Conservation (phyloP, 2,113 vertebrate species). For the Pavo muticus region DNA sequence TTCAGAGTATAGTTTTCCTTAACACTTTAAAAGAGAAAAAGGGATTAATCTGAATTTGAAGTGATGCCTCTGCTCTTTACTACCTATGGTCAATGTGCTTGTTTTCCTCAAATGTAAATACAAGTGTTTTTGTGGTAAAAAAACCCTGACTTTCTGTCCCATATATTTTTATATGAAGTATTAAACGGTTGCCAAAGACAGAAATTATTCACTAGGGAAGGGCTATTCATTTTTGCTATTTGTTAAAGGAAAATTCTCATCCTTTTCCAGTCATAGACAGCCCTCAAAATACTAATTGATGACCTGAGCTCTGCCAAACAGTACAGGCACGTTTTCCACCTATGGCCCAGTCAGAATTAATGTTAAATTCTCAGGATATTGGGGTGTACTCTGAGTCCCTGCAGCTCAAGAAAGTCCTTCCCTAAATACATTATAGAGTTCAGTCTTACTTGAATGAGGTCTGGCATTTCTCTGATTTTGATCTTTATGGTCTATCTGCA, state of each 20-base stretch:
- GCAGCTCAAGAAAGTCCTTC: neutral
- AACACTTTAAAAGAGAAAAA: neutral
- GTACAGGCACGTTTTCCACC: neutral
- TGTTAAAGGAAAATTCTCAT: neutral
- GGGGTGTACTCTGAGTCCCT: neutral
- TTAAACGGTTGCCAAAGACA: neutral
- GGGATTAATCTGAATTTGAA: neutral
- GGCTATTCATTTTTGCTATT: neutral
- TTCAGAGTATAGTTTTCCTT: neutral
- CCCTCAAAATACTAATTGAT: neutral
- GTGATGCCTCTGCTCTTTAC: neutral
- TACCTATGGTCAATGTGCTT: neutral
- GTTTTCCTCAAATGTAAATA: neutral
- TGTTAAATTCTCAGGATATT: neutral
- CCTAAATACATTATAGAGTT: neutral
- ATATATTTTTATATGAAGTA: neutral
- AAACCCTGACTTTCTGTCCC: neutral
- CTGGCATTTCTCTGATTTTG: neutral
- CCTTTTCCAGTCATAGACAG: neutral
- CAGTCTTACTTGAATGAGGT: neutral
- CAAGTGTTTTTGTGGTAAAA: neutral
- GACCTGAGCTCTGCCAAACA: neutral
- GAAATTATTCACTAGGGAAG: neutral
- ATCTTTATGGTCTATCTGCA: neutral
- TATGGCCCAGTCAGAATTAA: neutral